These are phyloP conservation scores for Zootermopsis nevadensis DNA, from an alignment of 2,888 invertebrate species.

Conservation along the genomic window DNA sequence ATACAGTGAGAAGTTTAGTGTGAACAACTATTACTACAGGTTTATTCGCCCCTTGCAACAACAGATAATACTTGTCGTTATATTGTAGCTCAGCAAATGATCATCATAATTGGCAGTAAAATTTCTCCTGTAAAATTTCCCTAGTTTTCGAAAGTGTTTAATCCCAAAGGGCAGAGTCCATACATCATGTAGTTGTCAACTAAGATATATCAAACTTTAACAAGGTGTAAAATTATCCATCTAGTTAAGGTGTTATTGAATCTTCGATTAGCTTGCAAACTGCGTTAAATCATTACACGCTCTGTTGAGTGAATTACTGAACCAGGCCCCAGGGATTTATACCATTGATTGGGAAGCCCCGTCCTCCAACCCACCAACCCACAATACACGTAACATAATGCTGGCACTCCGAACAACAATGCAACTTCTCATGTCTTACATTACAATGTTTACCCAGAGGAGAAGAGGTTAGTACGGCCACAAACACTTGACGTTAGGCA, in stretches of 20 bases:
- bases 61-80: too few species aligned
- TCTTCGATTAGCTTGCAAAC: background rate
- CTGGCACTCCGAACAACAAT: background rate
- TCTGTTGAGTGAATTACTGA: background rate
- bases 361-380: too few species aligned
- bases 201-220: background rate
- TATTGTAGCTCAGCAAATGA: too few species aligned
- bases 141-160: too few species aligned
- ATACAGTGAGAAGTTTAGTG: too few species aligned
- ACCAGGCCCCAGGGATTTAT: constrained; percentile 6
- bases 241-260: background rate
- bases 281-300: background rate
- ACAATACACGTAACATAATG: background rate
- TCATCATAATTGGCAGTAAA: too few species aligned
- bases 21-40: too few species aligned
- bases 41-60: too few species aligned
- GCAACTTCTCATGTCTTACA: background rate
- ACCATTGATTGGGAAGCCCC: background rate
- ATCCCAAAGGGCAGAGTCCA: too few species aligned
- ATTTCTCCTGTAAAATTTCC: too few species aligned
- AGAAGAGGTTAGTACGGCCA: background rate
- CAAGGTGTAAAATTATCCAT: background rate
- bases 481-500: too few species aligned
- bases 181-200: too few species aligned
- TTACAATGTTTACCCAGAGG: background rate